Conservation (phyloP, 64 coral and sea anemone genomes). For the Stylophora pistillata region DNA sequence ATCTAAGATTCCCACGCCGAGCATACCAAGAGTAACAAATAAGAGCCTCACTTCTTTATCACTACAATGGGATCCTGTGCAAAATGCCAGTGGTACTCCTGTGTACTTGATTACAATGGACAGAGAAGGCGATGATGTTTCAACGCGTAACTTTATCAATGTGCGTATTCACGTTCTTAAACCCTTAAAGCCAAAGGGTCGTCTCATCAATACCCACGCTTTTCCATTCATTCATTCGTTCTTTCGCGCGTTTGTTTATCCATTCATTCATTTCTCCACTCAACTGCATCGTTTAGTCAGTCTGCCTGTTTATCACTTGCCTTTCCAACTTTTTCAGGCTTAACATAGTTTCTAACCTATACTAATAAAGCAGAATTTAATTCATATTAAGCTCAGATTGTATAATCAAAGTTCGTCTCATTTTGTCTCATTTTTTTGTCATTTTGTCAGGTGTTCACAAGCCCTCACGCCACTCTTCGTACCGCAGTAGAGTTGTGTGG, state of each 20-base stretch:
- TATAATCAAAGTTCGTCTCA: too few relatives aligned
- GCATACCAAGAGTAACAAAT: background rate
- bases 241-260: too few relatives aligned
- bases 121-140: background rate
- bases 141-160: background rate
- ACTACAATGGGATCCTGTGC: slow-evolving; percentile 28
- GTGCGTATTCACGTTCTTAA: background rate
- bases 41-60: background rate
- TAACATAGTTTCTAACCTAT: too few relatives aligned
- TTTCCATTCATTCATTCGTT: too few relatives aligned
- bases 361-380: too few relatives aligned
- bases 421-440: background rate
- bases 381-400: too few relatives aligned
- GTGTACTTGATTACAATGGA: slow-evolving; percentile 37
- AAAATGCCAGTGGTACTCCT: slow-evolving; percentile 16
- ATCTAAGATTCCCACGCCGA: background rate
- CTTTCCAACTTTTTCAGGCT: too few relatives aligned
- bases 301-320: too few relatives aligned
- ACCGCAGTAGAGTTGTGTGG: background rate
- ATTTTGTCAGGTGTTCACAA: background rate
- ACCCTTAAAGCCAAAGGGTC: background rate
- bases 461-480: background rate
- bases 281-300: too few relatives aligned
- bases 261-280: too few relatives aligned
- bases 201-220: too few relatives aligned